Base-by-base conservation (phyloP, 92 coral and sea anemone species). In the Galaxea fascicularis region DNA sequence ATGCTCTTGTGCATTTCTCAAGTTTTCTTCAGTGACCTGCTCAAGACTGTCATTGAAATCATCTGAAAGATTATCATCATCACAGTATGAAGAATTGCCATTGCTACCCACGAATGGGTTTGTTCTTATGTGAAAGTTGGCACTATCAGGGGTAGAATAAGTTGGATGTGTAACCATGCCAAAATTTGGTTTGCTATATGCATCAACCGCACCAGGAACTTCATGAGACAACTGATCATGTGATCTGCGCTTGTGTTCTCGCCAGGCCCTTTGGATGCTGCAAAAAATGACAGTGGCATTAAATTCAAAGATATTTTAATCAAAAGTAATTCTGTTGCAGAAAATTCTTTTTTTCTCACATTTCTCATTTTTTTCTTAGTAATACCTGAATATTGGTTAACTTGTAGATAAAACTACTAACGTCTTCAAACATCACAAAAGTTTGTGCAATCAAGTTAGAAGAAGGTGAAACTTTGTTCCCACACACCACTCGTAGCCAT, bases 211-310 rank as follows among this genome's bases (percentile, higher is more conserved):
- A 12, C 53, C 56, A 11, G n/a, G n/a, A 28, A 65, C 52, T 35
- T 21, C 35, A 53, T 16, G 46, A 12, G 22, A 4, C 30, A 76
- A 68, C 30, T 63, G 73, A 18, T 85, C 87, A 14, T 92, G 87
- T 4, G 85, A 80, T 65, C 77, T 89, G 65, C 78, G 77, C 62
- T 89, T 85, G 89, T 96, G 87, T 30, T 92, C 80, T 71, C 99
- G 83, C 99, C 99, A 96, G 4, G 95, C 98, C 85, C 99, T 83
- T 86, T 96, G 99, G 72, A 96, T 96, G 57, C 99, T 96, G 66
- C 24, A 49, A 65, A 65, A 49, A 64, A 29, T 46, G 17, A 54
- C 39, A 63, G 4, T 63, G 17, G 13, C 11, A 28, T 35, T 6
- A 35, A 35, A n/a, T n/a, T n/a, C n/a, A n/a, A 35, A 35, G 3